Conservation (phyloP, 30 jellyfish, hydroid and myxozoan species). For the Pseudorhiza aurosa region DNA sequence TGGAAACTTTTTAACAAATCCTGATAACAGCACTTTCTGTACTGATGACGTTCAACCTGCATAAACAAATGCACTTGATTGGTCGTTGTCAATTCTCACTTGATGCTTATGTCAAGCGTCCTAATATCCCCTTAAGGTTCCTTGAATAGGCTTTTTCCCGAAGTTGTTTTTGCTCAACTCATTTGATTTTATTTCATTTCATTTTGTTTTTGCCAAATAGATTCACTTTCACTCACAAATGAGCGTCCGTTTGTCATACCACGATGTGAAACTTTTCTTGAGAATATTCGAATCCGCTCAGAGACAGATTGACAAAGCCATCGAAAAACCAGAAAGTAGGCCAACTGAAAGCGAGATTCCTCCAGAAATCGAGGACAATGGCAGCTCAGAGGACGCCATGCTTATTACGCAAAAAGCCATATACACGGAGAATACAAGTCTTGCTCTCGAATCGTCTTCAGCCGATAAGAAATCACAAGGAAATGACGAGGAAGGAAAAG, state of each 20-base stretch:
- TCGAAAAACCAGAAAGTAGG: constrained; percentile 42
- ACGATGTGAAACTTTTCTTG: constrained; percentile 86
- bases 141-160: too few species aligned
- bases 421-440: constrained; percentile 24
- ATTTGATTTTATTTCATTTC: too few species aligned
- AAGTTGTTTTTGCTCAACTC: too few species aligned
- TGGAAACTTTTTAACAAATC: too few species aligned
- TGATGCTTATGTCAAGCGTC: too few species aligned
- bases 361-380: background rate
- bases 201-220: constrained; percentile 44
- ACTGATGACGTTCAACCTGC: too few species aligned
- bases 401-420: constrained; percentile 54
- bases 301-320: constrained; percentile 60
- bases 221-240: constrained; percentile 87
- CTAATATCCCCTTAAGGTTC: too few species aligned
- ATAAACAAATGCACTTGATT: too few species aligned
- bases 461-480: background rate
- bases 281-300: constrained; percentile 83
- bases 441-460: constrained; percentile 15
- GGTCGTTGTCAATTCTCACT: too few species aligned
- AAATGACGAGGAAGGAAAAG: constrained; percentile 5
- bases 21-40: too few species aligned
- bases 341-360: background rate
- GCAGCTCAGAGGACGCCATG: background rate
- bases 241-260: constrained; percentile 85